Conservation (phyloP, 2,888 invertebrate genomes). For the Xylocampa areola region DNA sequence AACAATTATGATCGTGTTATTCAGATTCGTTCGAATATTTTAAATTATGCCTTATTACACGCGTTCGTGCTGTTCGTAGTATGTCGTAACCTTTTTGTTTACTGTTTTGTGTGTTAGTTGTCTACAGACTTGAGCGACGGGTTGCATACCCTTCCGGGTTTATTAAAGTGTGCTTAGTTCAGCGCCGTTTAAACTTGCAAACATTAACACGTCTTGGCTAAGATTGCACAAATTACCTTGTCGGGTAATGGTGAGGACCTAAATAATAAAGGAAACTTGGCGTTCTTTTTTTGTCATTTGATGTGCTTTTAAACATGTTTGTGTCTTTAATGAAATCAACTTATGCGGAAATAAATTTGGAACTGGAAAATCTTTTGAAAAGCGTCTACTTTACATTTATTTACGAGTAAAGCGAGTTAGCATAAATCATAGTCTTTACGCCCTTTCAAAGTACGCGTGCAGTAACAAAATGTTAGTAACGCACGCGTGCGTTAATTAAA, state of each 20-base stretch:
- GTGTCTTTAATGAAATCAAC: constrained; percentile 21
- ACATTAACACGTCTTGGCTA: constrained; percentile 35
- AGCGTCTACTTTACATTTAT: constrained; percentile 30
- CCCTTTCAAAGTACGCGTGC: constrained; percentile 34
- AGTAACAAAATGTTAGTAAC: constrained; percentile 58
- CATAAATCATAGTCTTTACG: constrained; percentile 42
- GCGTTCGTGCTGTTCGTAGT: constrained; percentile 15
- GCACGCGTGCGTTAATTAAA: constrained; percentile 75
- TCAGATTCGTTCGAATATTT: constrained; percentile 37
- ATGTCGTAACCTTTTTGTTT: constrained; percentile 25
- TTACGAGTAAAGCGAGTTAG: constrained; percentile 26
- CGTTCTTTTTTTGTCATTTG: constrained; percentile 16
- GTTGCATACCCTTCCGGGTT: constrained; percentile 27
- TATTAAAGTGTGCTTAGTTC: constrained; percentile 42
- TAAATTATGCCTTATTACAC: constrained; percentile 29
- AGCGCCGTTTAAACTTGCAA: constrained; percentile 22
- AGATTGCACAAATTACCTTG: constrained; percentile 42
- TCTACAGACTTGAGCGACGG: constrained; percentile 13
- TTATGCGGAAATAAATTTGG: constrained; percentile 31
- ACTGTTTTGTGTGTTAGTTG: constrained; percentile 11
- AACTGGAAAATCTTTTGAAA: constrained; percentile 37
- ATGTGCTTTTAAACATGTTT: too few species aligned
- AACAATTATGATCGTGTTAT: constrained; percentile 58
- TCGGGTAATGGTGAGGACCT: constrained; percentile 18
- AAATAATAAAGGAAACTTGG: constrained; percentile 26